phyloP scores from a whole-genome alignment of 2,797 vertebrate genomes.

The Scleropages formosus region DNA sequence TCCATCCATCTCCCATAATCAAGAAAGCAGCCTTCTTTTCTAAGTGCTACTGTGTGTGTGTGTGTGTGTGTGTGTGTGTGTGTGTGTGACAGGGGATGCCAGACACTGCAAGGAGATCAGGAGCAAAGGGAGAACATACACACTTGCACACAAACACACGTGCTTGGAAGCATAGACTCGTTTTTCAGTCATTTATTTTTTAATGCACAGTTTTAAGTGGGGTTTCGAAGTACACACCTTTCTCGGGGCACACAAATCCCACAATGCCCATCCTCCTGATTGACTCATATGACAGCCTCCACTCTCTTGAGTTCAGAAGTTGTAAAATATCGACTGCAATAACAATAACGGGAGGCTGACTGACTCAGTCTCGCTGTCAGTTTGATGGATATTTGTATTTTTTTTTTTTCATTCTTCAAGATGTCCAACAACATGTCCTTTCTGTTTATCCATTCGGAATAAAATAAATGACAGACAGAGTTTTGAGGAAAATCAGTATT shows the following conservation, averaged over 20 bases:
- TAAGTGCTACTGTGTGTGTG: not conserved
- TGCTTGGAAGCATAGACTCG: not conserved
- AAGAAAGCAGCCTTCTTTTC: not conserved
- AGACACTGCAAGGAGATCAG: not conserved
- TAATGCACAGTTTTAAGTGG: no score
- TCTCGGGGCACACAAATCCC: not conserved
- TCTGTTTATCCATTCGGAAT: not conserved
- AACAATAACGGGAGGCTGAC: not conserved
- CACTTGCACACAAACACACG: not conserved
- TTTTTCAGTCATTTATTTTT: not conserved
- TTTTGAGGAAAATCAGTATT: not conserved
- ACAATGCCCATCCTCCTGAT: not conserved
- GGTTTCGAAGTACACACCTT: not conserved
- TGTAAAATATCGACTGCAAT: not conserved
- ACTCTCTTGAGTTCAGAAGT: not conserved
- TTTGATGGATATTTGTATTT: not conserved
- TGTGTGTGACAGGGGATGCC: no score
- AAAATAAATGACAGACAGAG: not conserved
- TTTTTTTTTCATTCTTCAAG: slow-evolving; percentile 15
- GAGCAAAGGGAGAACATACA: not conserved
- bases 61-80: no score
- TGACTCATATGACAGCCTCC: not conserved
- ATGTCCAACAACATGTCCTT: slow-evolving; percentile 11
- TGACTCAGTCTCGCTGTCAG: not conserved
- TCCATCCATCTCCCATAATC: slow-evolving; percentile 3